These are phyloP conservation scores for Varecia variegata DNA, from an alignment of 2,797 vertebrate genomes.

Conservation along the genomic window DNA sequence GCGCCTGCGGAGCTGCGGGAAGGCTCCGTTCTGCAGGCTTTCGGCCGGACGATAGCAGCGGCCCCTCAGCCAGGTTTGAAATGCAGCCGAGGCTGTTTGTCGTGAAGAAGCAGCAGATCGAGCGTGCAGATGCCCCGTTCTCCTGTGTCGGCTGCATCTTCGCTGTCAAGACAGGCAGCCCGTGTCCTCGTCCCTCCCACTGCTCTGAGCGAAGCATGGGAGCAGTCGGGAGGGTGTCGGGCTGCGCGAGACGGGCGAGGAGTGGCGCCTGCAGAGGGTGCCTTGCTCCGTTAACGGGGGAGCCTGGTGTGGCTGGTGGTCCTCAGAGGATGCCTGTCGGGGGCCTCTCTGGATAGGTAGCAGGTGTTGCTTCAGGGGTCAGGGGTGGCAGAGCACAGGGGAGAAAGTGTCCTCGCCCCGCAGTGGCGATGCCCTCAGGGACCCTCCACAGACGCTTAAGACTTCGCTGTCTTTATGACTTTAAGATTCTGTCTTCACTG, in stretches of 20 bases:
- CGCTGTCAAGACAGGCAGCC: not conserved
- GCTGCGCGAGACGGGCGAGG: fast-evolving
- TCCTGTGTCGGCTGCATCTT: not conserved
- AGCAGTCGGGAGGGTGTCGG: not conserved
- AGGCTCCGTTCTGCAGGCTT: fast-evolving
- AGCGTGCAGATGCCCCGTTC: not conserved
- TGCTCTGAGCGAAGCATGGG: not conserved
- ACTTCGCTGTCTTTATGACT: too few species aligned
- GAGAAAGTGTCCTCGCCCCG: not conserved
- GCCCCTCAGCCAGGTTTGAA: not conserved
- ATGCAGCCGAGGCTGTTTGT: not conserved
- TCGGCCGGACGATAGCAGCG: too few species aligned
- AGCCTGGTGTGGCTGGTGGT: not conserved
- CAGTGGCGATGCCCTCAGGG: not conserved
- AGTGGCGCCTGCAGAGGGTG: too few species aligned
- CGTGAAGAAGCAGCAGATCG: not conserved
- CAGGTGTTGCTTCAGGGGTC: not conserved
- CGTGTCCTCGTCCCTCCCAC: not conserved
- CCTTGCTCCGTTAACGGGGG: not conserved
- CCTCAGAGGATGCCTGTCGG: not conserved
- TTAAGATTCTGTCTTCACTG: not conserved
- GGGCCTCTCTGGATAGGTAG: not conserved
- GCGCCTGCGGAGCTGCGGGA: not conserved
- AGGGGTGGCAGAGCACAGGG: not conserved
- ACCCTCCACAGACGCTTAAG: not conserved